These are phyloP conservation scores for Harpalus rufipes DNA, from an alignment of 2,888 invertebrate species.

Conservation along the genomic window DNA sequence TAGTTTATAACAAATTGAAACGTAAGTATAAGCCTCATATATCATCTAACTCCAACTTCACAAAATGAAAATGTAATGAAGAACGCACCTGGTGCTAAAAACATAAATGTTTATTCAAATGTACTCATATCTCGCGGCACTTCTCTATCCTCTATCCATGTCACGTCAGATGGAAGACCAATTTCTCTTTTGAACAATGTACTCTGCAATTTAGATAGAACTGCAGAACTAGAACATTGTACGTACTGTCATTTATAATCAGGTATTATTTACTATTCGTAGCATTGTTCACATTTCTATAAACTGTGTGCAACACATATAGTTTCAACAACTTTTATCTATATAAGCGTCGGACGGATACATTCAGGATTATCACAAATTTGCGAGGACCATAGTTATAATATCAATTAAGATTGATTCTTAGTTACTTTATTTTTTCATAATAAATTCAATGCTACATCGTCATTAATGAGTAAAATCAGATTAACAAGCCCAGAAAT, in stretches of 20 bases:
- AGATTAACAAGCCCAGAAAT: no score
- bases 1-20: conserved; percentile 4
- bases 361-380: no score
- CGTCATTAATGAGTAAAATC: no score
- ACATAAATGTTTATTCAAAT: background rate
- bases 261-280: background rate
- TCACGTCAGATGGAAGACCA: background rate
- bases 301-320: no score
- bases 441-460: no score
- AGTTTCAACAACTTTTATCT: no score
- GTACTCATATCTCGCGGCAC: background rate
- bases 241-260: background rate
- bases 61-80: background rate
- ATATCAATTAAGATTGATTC: no score
- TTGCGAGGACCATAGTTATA: no score
- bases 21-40: background rate
- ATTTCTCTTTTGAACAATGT: background rate
- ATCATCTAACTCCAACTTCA: background rate
- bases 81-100: conserved; percentile 4
- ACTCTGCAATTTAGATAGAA: background rate
- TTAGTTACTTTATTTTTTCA: no score
- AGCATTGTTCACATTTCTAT: no score
- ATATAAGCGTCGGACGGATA: no score
- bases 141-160: background rate
- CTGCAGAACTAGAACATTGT: background rate